Base-by-base conservation (phyloP, 2,113 vertebrate genomes). In the Syngnathus scovelli region DNA sequence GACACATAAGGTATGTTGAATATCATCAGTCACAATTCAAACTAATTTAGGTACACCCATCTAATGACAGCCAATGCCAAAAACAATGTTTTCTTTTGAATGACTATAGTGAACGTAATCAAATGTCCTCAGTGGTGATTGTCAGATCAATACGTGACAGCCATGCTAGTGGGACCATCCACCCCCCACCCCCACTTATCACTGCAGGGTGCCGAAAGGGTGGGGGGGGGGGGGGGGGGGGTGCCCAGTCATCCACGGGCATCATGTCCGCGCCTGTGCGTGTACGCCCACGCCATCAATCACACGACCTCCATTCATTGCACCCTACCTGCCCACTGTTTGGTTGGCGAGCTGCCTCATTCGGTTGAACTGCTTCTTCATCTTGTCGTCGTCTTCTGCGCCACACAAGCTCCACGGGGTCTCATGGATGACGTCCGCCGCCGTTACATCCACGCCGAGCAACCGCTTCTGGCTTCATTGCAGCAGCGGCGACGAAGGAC, bases 291-390 rank as follows among this genome's bases (percentile, higher is more conserved):
- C 37, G 75, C 79, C 67, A 44, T 27, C 84, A 82, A 78, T 85
- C 78, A 64, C 73, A 60, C 76, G 37, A 19, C 49, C 18, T 12
- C 37, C 43, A 46, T 10, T 18, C 18, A 5, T 44, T 23, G 27
- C 37, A 16, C 60, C 91, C 87, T 92, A 95, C 94, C 94, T 95
- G 91, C 94, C 94, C 89, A 96, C 94, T 41, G 93, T 96, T 88
- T 96, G 94, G 92, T 95, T 96, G 90, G 94, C 94, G 87, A 95
- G 93, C 92, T 96, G 94, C 87, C 94, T 94, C 94, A 96, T 95
- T 77, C 94, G 93, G 83, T 96, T 95, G 91, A 96, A 96, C 90
- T 96, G 94, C 91, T 96, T 96, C 93, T 96, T 96, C 94, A 96
- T 96, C 89, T 87, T 94, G 87, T 78, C 77, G 86, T 84, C 85